A percentile compares a stretch with the other conserved stretches of the same genome.
Conservation (phyloP, 1,140 invertebrate species). For the Marisa cornuarietis region DNA sequence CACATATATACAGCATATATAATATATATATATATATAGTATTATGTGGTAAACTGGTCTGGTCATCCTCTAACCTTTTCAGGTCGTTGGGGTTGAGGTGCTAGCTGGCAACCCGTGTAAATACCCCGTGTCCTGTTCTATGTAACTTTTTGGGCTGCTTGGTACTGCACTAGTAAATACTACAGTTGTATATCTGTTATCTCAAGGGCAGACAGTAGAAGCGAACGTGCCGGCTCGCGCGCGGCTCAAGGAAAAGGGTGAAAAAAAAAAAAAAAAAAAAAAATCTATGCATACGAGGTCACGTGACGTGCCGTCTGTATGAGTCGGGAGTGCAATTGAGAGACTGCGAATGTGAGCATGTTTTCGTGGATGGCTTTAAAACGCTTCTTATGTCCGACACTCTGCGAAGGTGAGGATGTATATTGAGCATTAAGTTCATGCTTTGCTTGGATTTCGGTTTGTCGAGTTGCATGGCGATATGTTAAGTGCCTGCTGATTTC, state of each 20-base stretch:
- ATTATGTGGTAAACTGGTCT: too few species aligned
- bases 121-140: too few species aligned
- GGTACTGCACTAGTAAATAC: too few species aligned
- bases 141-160: too few species aligned
- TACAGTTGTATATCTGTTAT: background rate
- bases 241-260: background rate
- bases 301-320: constrained; percentile 22
- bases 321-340: constrained; percentile 10
- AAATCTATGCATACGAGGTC: constrained; percentile 17
- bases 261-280: background rate
- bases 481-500: background rate
- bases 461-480: too few species aligned
- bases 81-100: too few species aligned
- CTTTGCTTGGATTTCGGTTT: background rate
- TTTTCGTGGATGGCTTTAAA: constrained; percentile 1
- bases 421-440: background rate
- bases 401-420: background rate
- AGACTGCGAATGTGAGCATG: constrained; percentile 7
- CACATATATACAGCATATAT: too few species aligned
- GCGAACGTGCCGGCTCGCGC: constrained; percentile 21
- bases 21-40: too few species aligned
- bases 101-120: too few species aligned
- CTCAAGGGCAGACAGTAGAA: constrained; percentile 15
- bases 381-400: background rate
- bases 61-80: too few species aligned